Percentiles rank a stretch among this genome's conserved stretches.
Conservation (phyloP, 2,113 vertebrate genomes). For the Alligator sinensis region DNA sequence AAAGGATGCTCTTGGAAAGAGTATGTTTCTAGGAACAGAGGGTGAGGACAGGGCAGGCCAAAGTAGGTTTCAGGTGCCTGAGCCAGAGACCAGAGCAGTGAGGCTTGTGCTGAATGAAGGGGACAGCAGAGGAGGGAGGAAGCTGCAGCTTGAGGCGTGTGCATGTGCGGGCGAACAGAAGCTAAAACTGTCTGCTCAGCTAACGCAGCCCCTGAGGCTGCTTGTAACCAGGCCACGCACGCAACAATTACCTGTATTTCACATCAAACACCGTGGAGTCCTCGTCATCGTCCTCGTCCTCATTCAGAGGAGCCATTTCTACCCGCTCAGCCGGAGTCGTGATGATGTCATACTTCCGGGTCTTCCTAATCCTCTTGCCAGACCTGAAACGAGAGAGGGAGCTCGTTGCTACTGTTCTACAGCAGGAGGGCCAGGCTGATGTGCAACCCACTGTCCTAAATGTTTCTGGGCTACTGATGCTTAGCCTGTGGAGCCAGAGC, state of each 20-base stretch:
- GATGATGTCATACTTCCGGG: constrained; percentile 96
- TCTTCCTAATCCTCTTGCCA: constrained; percentile 90
- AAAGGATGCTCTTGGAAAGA: not conserved
- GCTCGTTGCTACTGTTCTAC: rapidly evolving
- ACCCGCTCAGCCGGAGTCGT: constrained; percentile 94
- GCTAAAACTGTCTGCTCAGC: not conserved
- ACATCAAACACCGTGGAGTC: constrained; percentile 95
- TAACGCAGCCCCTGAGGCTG: not conserved
- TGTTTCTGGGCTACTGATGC: not conserved
- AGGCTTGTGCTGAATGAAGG: not conserved
- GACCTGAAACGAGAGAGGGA: constrained; percentile 78
- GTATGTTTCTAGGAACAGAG: not conserved
- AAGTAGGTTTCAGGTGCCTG: not conserved
- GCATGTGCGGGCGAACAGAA: not conserved
- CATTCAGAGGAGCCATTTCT: constrained; percentile 96
- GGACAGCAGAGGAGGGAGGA: not conserved
- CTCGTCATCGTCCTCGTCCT: constrained; percentile 91
- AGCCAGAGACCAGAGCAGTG: not conserved
- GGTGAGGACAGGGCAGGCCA: not conserved
- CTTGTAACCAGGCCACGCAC: not conserved
- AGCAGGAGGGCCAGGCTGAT: not conserved
- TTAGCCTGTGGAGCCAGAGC: rapidly evolving
- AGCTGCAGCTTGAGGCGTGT: not conserved
- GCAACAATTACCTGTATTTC: constrained; percentile 89
- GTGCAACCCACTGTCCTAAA: not conserved